Conservation (phyloP, 1,140 invertebrate genomes). For the Sipha flava region DNA sequence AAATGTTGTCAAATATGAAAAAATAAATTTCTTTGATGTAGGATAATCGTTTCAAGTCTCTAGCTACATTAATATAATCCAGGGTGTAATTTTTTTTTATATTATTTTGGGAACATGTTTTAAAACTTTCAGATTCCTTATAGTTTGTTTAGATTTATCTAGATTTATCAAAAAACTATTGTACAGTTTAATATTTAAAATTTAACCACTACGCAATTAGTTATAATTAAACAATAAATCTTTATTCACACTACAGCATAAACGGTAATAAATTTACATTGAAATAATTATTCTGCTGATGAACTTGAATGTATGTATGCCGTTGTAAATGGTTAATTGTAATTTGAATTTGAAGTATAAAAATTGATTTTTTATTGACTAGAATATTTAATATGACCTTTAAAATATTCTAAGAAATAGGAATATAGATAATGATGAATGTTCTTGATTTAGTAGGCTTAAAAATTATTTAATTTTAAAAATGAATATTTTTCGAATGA, state of each 20-base stretch:
- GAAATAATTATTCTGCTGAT: neutral
- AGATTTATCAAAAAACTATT: neutral
- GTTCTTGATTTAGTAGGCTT: neutral
- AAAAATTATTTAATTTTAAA: neutral
- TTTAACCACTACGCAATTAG: neutral
- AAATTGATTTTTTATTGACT: neutral
- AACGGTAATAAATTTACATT: neutral
- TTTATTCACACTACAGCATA: neutral
- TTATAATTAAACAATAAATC: neutral
- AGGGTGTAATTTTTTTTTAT: neutral
- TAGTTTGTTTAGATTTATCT: too few species aligned
- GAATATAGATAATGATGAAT: neutral
- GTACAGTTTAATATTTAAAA: neutral
- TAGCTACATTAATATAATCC: neutral
- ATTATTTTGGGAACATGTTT: neutral
- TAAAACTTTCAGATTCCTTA: neutral
- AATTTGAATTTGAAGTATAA: neutral
- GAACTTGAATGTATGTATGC: neutral
- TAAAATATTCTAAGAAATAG: neutral
- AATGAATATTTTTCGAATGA: neutral
- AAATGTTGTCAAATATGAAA: too few species aligned
- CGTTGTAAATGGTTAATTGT: neutral
- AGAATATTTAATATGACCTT: neutral
- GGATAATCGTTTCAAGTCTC: neutral
- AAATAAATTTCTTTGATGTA: too few species aligned